Conservation (phyloP, 2,113 vertebrate genomes). For the Astatoreochromis straeleni region DNA sequence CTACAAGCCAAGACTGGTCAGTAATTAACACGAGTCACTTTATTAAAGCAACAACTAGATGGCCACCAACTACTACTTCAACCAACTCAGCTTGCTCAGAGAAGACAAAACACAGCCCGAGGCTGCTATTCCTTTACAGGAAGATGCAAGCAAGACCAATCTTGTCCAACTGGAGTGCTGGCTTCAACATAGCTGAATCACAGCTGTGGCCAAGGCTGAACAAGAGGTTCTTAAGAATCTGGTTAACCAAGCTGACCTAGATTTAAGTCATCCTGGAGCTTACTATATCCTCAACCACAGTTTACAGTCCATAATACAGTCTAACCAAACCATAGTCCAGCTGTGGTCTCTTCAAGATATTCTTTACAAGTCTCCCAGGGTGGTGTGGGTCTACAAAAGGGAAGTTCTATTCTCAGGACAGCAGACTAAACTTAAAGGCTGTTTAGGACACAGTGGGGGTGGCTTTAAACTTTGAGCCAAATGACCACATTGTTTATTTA, state of each 20-base stretch:
- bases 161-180: neutral
- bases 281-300: slow-evolving; percentile 2
- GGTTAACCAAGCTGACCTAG: slow-evolving; percentile 28
- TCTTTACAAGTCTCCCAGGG: neutral
- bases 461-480: neutral
- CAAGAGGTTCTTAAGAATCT: neutral
- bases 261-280: neutral
- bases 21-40: neutral
- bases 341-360: neutral
- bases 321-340: neutral
- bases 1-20: neutral
- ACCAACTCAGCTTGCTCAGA: neutral
- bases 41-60: neutral
- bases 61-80: neutral
- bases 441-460: neutral
- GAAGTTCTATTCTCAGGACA: neutral
- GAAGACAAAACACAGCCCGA: neutral
- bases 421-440: neutral
- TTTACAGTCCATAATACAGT: neutral
- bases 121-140: slow-evolving; percentile 27
- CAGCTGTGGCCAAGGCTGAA: neutral
- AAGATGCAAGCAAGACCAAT: slow-evolving; percentile 27
- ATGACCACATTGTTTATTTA: neutral
- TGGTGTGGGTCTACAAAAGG: neutral
- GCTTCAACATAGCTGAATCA: neutral